Evolutionary conservation across 2,888 invertebrate species (phyloP), one percentile per base, ranked within the genome.

Genomic region (Drosophila nigricruria): DNA sequence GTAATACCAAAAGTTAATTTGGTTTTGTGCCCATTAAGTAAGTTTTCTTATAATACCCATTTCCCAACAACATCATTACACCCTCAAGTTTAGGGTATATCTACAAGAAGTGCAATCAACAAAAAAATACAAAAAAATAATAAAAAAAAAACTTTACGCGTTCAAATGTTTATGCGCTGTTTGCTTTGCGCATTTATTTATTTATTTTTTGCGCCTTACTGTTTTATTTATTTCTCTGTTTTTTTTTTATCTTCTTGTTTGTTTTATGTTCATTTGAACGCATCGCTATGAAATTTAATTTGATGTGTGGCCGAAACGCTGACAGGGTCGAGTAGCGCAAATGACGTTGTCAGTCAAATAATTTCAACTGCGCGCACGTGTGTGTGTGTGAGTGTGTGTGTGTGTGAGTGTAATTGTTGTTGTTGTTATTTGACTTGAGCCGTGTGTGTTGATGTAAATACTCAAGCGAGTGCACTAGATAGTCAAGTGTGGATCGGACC

Each of bases 261-360:
- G 53, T 52, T 75, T 66, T 56, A 68, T 75, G 60, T 63, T 63
- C 20, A 53, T 53, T 73, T 73, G 20, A 68, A 58, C 73, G 66
- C 75, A 66, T 23, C 47, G 64, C 77, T 71, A 62, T 77, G 77
- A 80, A 80, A 79, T 65, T 74, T 59, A 77, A 79, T 77, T 77
- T 70, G 50, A 61, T 64, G 43, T 64, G 53, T 59, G 60, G 67
- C 57, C 66, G 57, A 73, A 70, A 54, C 47, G 25, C 67, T 64
- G 78, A 70, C 74, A 77, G 79, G 75, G 79, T 78, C 71, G 71
- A 68, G 59, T 54, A 52, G 42, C 40, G 45, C 47, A 69, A 66
- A 77, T 77, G 73, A 68, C 77, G 73, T 77, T 78, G 75, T 71
- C 75, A 67, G 67, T 67, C 61, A 54, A 56, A 30, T 5, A 34